phyloP scores from a whole-genome alignment of 2,797 vertebrate genomes.

The Coregonus suidteri region DNA sequence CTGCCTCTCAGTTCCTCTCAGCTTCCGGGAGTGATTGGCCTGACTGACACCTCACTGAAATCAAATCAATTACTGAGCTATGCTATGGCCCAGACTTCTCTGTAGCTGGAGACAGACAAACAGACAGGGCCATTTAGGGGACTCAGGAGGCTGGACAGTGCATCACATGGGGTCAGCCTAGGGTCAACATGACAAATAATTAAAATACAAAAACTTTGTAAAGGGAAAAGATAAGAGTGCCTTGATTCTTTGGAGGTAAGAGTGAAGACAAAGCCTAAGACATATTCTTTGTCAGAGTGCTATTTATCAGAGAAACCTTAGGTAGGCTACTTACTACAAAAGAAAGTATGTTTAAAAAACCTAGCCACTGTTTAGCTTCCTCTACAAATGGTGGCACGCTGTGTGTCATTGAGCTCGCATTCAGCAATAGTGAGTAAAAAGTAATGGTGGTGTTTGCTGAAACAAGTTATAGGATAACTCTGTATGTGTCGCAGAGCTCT shows the following conservation, averaged over 20 bases:
- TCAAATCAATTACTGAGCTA: slow-evolving; percentile 44
- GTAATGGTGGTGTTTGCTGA: background rate
- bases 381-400: background rate
- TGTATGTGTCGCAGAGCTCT: slow-evolving; percentile 14
- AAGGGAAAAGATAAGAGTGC: no score
- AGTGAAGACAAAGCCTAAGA: background rate
- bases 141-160: background rate
- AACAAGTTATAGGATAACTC: background rate
- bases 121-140: background rate
- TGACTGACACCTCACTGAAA: slow-evolving; percentile 28
- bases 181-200: background rate
- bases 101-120: slow-evolving; percentile 19
- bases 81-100: slow-evolving; percentile 37
- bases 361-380: background rate
- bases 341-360: background rate
- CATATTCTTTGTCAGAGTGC: background rate
- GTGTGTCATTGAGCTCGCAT: background rate
- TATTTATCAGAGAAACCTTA: background rate
- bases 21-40: background rate
- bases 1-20: slow-evolving; percentile 8
- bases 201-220: background rate
- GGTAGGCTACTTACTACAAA: no score
- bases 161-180: background rate
- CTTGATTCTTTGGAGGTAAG: background rate
- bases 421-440: background rate